Conservation (phyloP, 2,113 vertebrate species). For the Aptenodytes patagonicus region DNA sequence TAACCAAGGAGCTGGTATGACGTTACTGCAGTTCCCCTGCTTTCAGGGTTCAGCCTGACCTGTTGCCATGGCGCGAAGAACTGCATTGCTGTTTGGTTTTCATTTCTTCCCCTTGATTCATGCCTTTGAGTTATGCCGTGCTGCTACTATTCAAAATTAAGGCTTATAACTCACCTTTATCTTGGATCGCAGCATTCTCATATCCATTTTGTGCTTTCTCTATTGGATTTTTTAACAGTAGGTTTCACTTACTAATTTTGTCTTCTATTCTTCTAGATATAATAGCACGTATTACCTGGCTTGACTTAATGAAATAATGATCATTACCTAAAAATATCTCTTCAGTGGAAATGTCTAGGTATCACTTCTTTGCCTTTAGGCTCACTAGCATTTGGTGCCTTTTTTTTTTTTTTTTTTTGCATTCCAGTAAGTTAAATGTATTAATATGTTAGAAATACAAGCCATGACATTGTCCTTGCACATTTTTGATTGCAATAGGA, state of each 20-base stretch:
- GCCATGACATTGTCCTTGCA: neutral
- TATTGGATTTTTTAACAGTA: neutral
- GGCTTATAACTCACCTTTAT: neutral
- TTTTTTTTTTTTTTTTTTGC: neutral
- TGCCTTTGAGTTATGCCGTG: neutral
- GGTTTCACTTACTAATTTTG: slow-evolving; percentile 17
- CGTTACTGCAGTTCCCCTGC: neutral
- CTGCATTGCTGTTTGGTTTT: neutral
- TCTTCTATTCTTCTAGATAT: neutral
- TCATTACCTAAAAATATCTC: neutral
- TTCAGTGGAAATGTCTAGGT: neutral
- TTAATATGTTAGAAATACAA: neutral
- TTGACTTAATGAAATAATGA: neutral
- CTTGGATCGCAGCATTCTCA: neutral
- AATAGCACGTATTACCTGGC: neutral
- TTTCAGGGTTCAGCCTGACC: neutral
- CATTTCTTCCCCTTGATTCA: neutral
- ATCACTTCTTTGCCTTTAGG: neutral
- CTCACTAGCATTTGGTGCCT: neutral
- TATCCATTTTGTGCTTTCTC: neutral
- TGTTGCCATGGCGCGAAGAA: neutral
- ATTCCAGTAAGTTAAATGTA: neutral
- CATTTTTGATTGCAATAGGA: neutral
- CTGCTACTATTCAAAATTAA: neutral
- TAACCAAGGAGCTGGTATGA: neutral